phyloP scores from a whole-genome alignment of 1,140 invertebrate species.

The Saccostrea glomerata region DNA sequence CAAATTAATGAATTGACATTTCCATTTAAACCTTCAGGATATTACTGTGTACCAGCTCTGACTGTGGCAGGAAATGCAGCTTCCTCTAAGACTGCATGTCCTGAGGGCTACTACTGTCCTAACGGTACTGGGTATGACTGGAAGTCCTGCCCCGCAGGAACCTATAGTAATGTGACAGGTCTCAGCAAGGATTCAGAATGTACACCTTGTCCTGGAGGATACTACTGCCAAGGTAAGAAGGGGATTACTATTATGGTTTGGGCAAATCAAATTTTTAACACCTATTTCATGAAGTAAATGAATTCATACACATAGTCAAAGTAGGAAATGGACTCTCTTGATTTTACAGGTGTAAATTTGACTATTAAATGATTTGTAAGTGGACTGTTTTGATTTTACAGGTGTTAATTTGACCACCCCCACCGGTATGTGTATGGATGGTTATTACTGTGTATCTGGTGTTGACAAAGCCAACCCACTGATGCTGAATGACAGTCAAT shows the following conservation, averaged over 20 bases:
- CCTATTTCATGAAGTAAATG: no score
- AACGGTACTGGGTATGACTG: constrained; percentile 75
- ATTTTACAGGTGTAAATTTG: constrained; percentile 68
- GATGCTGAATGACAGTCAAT: constrained; percentile 72
- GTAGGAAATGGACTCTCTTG: no score
- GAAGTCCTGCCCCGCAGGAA: constrained; percentile 75
- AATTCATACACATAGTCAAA: no score
- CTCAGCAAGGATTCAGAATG: constrained; percentile 68
- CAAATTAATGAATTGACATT: not conserved
- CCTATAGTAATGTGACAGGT: constrained; percentile 68
- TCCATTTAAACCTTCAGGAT: constrained; percentile 64
- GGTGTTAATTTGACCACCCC: constrained; percentile 72
- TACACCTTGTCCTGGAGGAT: constrained; percentile 71
- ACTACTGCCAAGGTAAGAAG: constrained; percentile 69
- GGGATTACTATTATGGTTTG: not conserved
- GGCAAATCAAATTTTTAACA: no score
- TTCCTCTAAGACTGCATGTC: constrained; percentile 66
- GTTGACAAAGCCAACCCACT: constrained; percentile 70
- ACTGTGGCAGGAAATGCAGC: constrained; percentile 62
- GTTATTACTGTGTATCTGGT: constrained; percentile 74
- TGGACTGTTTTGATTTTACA: constrained; percentile 48
- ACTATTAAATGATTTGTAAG: constrained; percentile 49
- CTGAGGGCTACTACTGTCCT: constrained; percentile 74
- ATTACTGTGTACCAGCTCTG: constrained; percentile 74
- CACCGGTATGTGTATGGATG: constrained; percentile 68